Evolutionary conservation across 2,888 invertebrate species (phyloP).

Genomic region (Pelosia muscerda): DNA sequence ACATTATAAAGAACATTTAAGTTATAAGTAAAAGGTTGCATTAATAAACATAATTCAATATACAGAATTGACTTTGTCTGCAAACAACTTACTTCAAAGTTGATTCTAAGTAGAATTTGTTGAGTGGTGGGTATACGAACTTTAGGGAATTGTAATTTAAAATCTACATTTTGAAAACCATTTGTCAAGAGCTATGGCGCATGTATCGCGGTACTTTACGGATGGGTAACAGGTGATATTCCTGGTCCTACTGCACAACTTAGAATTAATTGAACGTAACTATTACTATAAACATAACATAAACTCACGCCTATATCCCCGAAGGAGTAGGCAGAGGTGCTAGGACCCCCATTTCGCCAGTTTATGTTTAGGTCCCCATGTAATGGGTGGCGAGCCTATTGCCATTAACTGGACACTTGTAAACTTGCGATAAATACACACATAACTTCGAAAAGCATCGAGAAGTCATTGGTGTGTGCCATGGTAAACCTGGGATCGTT

Average conservation of each 20-base stretch:
- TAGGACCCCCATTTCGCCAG: too few relatives aligned
- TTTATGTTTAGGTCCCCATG: too few relatives aligned
- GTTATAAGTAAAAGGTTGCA: neutral
- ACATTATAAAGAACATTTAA: too few relatives aligned
- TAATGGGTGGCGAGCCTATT: too few relatives aligned
- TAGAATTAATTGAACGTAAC: neutral
- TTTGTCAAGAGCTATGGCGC: slow-evolving; percentile 29
- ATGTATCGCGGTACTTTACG: neutral
- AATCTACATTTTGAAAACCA: slow-evolving; percentile 43
- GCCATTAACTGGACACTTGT: too few relatives aligned
- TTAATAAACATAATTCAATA: neutral
- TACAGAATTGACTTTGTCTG: slow-evolving; percentile 19
- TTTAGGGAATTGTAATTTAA: slow-evolving; percentile 42
- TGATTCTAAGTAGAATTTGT: slow-evolving; percentile 28
- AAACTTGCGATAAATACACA: too few relatives aligned
- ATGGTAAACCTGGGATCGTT: too few relatives aligned
- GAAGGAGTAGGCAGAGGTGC: too few relatives aligned
- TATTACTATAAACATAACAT: too few relatives aligned
- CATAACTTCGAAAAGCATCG: too few relatives aligned
- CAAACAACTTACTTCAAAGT: slow-evolving; percentile 17
- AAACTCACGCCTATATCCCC: too few relatives aligned
- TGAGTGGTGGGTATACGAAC: slow-evolving; percentile 26
- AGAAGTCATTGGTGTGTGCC: too few relatives aligned
- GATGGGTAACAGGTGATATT: neutral
- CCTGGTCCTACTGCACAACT: neutral